phyloP scores from a whole-genome alignment of 2,888 invertebrate species.

The Agonopterix subpropinquella region DNA sequence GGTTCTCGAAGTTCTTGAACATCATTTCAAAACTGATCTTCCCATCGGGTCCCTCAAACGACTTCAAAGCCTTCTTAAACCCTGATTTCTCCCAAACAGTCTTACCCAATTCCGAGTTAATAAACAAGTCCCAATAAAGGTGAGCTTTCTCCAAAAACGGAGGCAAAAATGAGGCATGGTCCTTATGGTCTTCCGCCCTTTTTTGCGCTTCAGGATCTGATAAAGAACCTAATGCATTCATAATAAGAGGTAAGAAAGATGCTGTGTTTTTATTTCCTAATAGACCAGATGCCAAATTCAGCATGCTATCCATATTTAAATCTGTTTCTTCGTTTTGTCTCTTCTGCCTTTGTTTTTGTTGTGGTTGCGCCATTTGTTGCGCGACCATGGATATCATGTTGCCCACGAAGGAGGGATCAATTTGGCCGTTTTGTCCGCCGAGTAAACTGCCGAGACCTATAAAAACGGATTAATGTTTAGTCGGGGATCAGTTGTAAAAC shows the following conservation, averaged over 20 bases:
- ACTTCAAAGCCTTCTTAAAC: conserved; percentile 79
- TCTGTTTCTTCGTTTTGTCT: conserved; percentile 46
- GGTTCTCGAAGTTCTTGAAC: conserved; percentile 87
- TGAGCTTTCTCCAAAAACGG: conserved; percentile 79
- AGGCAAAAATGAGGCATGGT: conserved; percentile 83
- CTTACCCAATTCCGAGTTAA: conserved; percentile 85
- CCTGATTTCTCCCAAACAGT: conserved; percentile 84
- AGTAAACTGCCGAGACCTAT: conserved; percentile 71
- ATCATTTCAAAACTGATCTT: conserved; percentile 83
- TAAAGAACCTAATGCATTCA: conserved; percentile 79
- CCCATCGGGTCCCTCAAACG: conserved; percentile 81
- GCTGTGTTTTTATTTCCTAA: conserved; percentile 53
- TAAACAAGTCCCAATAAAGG: conserved; percentile 85
- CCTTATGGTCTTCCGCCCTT: conserved; percentile 78
- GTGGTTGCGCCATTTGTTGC: conserved; percentile 40
- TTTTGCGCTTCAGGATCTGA: conserved; percentile 77
- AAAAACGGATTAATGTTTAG: conserved; percentile 14
- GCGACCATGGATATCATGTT: conserved; percentile 66
- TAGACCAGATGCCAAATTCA: conserved; percentile 73
- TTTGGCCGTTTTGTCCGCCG: conserved; percentile 75
- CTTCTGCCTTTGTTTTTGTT: conserved; percentile 31
- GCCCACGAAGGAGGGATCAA: conserved; percentile 72
- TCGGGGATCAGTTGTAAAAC: not conserved
- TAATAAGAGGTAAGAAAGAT: conserved; percentile 78
- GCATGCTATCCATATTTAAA: conserved; percentile 68